Conservation (phyloP, 2,113 vertebrate genomes). For the Callorhinus ursinus region DNA sequence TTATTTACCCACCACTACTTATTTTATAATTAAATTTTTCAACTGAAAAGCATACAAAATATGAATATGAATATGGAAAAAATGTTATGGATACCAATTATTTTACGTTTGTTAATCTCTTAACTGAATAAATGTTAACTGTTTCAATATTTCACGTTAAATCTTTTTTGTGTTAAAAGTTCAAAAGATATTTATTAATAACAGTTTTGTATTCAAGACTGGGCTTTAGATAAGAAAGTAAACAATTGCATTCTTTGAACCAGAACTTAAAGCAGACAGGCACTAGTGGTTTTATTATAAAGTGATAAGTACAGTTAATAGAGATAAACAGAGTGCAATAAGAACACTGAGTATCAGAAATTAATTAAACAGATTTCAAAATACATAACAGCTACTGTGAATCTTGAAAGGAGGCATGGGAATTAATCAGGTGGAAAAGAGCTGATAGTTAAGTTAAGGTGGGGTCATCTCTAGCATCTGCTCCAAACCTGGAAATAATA, state of each 20-base stretch:
- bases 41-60: background rate
- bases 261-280: background rate
- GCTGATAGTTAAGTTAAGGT: no score
- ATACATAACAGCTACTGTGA: no score
- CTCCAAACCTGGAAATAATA: background rate
- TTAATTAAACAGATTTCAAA: background rate
- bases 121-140: background rate
- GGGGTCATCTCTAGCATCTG: background rate
- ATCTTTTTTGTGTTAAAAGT: background rate
- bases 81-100: background rate
- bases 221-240: background rate
- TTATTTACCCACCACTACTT: background rate
- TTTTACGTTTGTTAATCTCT: background rate
- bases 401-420: background rate
- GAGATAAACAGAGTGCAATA: background rate
- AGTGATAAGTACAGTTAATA: background rate
- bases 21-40: slow-evolving; percentile 38
- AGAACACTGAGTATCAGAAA: background rate
- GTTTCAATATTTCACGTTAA: background rate
- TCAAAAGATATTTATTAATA: background rate
- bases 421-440: background rate
- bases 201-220: background rate
- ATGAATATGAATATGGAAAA: background rate
- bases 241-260: background rate
- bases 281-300: background rate